Base-by-base conservation (phyloP, 1,140 invertebrate species). In the Saxidomus purpurata region DNA sequence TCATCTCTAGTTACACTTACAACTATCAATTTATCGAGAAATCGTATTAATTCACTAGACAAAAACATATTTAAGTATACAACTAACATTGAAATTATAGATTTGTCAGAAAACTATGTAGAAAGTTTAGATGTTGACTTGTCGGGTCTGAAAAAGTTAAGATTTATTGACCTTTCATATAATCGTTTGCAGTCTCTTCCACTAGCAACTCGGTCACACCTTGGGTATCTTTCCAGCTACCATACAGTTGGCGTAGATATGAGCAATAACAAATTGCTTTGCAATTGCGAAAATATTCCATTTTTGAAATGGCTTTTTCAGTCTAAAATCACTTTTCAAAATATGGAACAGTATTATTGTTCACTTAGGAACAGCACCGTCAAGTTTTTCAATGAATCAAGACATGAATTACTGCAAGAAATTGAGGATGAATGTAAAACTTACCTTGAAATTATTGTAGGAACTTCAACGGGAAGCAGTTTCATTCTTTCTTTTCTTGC, bases 261-360 rank as follows among this genome's bases (percentile, higher is more conserved):
- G 13, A 31, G n/a, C n/a, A 28, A 71, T 28, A 90, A 90, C 59
- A 69, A 49, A 28, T 74, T 90, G 0, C 28, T 31, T 6, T 90
- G 89, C 59, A 61, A 28, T 34, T 90, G 89, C 74, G 83, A 80
- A 0, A 90, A 38, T 28, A 47, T 86, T 15, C 43, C 69, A 8
- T 85, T 90, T 47, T 22, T 90, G 4, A 67, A 90, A 43, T 90
- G 89, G 89, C 31, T 90, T 1, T 47, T 81, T 25, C 22, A 43
- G 34, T 55, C 74, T 1, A 19, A 47, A 6, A 40, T 79, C 40
- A 63, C 43, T 19, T 85, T 86, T 71, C 8, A 19, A 31, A 81
- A 74, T 11, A 80, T 71, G 15, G 38, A 71, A 38, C 43, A 25
- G 17, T 83, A 82, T 28, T 59, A 74, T 43, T 90, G 89, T 74